phyloP scores from a whole-genome alignment of 2,888 invertebrate species.

The Dinocampus coccinellae region DNA sequence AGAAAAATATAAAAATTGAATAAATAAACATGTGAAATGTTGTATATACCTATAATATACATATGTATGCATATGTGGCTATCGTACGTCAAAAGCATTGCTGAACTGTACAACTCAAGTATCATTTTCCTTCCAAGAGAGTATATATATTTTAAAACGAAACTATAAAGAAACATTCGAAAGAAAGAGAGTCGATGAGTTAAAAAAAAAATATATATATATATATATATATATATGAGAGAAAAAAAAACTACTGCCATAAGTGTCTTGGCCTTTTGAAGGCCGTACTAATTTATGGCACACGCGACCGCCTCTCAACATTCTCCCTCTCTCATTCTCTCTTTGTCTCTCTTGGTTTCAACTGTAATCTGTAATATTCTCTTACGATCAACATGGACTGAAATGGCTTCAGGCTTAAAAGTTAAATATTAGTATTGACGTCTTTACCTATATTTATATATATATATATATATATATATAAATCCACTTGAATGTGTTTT shows the following conservation, averaged over 20 bases:
- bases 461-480: background rate
- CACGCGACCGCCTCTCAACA: constrained; percentile 9
- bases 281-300: constrained; percentile 19
- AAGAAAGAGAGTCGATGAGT: background rate
- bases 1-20: constrained; percentile 4
- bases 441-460: background rate
- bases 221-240: no score
- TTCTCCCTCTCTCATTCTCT: background rate
- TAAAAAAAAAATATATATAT: background rate
- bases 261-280: constrained; percentile 16
- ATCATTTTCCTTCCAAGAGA: constrained; percentile 18
- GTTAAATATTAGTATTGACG: background rate
- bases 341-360: background rate
- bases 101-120: constrained; percentile 41
- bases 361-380: constrained; percentile 15
- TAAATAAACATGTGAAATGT: constrained; percentile 27
- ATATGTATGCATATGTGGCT: background rate
- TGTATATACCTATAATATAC: no score
- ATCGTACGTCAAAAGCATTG: background rate
- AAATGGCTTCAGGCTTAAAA: constrained; percentile 1
- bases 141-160: background rate
- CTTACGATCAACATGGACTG: background rate
- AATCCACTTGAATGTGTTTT: background rate
- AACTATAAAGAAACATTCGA: constrained; percentile 2
- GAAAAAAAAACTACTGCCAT: background rate